Percentiles rank a stretch among this genome's conserved stretches.
phyloP scores from a whole-genome alignment of 2,113 vertebrate genomes.

The Atlantisia rogersi region DNA sequence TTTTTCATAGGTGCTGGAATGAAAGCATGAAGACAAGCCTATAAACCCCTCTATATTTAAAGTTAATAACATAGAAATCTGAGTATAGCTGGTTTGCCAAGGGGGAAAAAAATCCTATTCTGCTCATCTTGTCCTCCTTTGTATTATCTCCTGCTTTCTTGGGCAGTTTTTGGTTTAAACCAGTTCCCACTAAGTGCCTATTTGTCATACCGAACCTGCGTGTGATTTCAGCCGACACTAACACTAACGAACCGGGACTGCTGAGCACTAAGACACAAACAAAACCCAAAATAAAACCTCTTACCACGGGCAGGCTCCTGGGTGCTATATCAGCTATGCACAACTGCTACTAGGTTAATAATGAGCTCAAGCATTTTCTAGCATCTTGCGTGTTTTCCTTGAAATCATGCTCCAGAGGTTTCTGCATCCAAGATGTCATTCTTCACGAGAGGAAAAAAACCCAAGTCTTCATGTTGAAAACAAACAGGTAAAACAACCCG shows the following conservation, averaged over 20 bases:
- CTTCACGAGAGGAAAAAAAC: not conserved
- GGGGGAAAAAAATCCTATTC: not conserved
- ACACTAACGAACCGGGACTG: not conserved
- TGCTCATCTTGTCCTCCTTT: not conserved
- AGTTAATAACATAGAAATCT: not conserved
- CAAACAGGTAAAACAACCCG: not conserved
- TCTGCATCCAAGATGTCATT: not conserved
- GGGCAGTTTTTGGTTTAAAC: not conserved
- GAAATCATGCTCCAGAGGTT: not conserved
- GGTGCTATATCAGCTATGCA: not conserved
- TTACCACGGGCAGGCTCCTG: not conserved
- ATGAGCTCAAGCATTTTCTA: not conserved
- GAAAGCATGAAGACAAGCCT: not conserved
- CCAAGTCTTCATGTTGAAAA: not conserved
- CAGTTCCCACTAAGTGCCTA: not conserved
- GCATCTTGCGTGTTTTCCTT: not conserved
- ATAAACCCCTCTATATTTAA: not conserved
- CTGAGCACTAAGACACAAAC: not conserved
- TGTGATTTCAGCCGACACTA: not conserved
- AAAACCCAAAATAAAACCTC: not conserved
- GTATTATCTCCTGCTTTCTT: not conserved
- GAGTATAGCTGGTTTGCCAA: not conserved
- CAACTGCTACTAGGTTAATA: not conserved
- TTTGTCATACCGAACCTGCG: not conserved
- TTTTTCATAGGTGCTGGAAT: slow-evolving; percentile 34